A percentile compares a stretch with the other conserved stretches of the same genome.
Conservation (phyloP, 2,797 vertebrate genomes). For the Buphagus erythrorhynchus region DNA sequence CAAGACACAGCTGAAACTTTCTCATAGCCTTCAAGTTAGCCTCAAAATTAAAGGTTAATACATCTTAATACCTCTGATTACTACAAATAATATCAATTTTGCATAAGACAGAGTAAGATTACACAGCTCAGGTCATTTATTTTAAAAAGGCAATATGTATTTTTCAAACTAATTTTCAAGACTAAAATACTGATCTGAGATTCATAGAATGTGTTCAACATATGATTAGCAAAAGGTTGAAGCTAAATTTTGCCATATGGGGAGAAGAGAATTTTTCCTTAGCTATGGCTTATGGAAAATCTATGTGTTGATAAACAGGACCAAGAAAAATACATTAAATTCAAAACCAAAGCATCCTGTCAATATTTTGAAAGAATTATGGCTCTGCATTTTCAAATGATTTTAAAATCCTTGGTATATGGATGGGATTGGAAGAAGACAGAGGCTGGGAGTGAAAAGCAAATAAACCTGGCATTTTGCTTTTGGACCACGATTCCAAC, state of each 20-base stretch:
- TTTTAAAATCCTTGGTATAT: neutral
- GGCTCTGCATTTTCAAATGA: neutral
- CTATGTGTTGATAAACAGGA: neutral
- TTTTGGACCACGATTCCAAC: neutral
- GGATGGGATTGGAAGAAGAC: neutral
- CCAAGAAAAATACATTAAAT: neutral
- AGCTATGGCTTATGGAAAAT: neutral
- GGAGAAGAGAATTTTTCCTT: neutral
- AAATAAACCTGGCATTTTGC: neutral
- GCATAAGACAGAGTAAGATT: neutral
- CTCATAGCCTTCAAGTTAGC: neutral
- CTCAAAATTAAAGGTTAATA: neutral
- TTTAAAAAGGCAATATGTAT: neutral
- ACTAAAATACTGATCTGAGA: neutral
- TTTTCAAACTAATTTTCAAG: neutral
- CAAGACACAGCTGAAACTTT: neutral
- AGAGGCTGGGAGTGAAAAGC: neutral
- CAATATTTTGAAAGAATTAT: neutral
- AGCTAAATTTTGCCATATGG: neutral
- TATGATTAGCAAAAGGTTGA: neutral
- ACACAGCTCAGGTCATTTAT: neutral
- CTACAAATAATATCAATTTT: neutral
- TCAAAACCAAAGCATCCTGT: neutral
- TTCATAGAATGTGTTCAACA: neutral
- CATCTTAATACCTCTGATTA: neutral